Base-by-base conservation (phyloP, 2,797 vertebrate species). In the Sebastes iracundus region DNA sequence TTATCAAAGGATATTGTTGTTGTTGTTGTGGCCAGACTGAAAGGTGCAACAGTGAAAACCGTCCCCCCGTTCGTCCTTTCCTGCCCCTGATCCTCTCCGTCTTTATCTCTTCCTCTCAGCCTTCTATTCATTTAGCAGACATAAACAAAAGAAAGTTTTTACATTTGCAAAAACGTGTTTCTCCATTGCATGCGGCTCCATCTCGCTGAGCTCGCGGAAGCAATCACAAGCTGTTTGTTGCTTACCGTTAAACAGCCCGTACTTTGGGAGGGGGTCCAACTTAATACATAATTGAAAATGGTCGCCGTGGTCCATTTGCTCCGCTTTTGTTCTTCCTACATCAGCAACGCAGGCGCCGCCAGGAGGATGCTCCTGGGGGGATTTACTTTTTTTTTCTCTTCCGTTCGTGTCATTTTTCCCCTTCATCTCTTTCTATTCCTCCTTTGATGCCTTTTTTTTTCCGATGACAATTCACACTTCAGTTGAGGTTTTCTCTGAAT, bases 241-340 rank as follows among this genome's bases (percentile, higher is more conserved):
- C 89, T 93, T 90, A 93, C 87, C 27, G 85, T 86, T 91, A 91
- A 52, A 90, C 89, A 88, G 82, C 79, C 87, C 79, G 7, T 72
- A 53, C 82, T 91, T 75, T 66, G 78, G 89, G 88, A 80, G 75
- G 75, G 75, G 78, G 80, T 83, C 78, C 75, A 86, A 84, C 78
- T 84, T 90, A 88, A 93, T 93, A 86, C 84, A 89, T 93, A 90
- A 95, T 93, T 95, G 93, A 92, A 94, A 93, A 93, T 87, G 86
- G 89, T 83, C 81, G 89, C 90, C 67, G 68, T 89, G 89, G 87
- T 93, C 91, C 89, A 94, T 95, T 94, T 94, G 82, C 87, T 69
- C 74, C 82, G 84, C 90, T 83, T 94, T 91, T 93, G 82, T 94
- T 93, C 90, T 89, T 80, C 79, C 85, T 80, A 87, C 91, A 93